Conservation (phyloP, 2,888 invertebrate genomes). For the Deroplatys truncata region DNA sequence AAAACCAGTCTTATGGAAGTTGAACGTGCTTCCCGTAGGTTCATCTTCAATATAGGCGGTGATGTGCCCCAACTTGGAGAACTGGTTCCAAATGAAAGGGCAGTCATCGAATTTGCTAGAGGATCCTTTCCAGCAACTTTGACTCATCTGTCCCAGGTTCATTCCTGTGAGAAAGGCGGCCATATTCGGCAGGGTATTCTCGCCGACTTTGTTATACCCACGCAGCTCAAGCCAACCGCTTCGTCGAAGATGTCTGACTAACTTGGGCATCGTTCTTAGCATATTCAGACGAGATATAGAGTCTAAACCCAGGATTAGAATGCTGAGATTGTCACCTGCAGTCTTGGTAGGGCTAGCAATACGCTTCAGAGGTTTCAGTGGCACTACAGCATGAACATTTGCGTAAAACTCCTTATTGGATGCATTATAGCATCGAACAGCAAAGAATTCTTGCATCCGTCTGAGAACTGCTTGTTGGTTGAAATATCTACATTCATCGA, state of each 20-base stretch:
- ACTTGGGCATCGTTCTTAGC: conserved; percentile 42
- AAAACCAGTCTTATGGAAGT: conserved; percentile 44
- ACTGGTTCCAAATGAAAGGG: conserved; percentile 46
- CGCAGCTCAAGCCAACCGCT: conserved; percentile 44
- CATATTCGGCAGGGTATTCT: conserved; percentile 51
- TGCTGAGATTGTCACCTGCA: conserved; percentile 34
- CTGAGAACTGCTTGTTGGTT: neutral
- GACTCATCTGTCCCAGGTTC: conserved; percentile 30
- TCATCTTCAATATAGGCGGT: conserved; percentile 38
- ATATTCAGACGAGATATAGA: conserved; percentile 45
- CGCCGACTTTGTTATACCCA: conserved; percentile 45
- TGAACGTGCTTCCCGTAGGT: conserved; percentile 42
- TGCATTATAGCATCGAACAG: neutral
- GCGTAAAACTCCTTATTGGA: conserved; percentile 17
- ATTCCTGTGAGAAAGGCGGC: conserved; percentile 44
- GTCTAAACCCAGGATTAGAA: conserved; percentile 45
- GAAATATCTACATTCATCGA: neutral
- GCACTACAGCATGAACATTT: conserved; percentile 33
- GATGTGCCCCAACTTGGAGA: conserved; percentile 36
- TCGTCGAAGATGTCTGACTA: conserved; percentile 40
- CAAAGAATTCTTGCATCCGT: neutral
- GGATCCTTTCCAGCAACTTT: conserved; percentile 34
- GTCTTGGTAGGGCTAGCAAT: neutral
- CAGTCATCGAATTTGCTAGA: conserved; percentile 39
- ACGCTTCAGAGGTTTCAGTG: neutral